Evolutionary conservation across 2,113 vertebrate species (phyloP).

Genomic region (Formicarius rufipectus): DNA sequence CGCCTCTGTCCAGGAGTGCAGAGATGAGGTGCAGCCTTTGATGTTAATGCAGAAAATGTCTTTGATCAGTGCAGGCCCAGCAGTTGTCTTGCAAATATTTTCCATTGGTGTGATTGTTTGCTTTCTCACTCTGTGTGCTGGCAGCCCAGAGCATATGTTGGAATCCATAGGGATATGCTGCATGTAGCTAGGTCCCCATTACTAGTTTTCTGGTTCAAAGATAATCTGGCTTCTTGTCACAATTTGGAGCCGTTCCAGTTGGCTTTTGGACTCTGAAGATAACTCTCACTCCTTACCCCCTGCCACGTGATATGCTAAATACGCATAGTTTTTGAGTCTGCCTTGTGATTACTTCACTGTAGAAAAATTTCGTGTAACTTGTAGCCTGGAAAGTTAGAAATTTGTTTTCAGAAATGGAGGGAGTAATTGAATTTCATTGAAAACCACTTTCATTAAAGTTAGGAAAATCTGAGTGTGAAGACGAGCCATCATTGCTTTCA

Average conservation of each 20-base stretch:
- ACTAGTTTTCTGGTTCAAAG: not conserved
- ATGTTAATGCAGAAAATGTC: not conserved
- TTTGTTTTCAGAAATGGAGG: not conserved
- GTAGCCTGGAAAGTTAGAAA: not conserved
- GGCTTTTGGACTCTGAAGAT: not conserved
- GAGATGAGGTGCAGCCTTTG: not conserved
- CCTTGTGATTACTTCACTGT: not conserved
- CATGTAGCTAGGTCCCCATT: not conserved
- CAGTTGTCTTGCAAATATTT: not conserved
- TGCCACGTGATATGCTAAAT: not conserved
- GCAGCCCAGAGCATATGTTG: not conserved
- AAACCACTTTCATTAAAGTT: not conserved
- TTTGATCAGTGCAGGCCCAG: not conserved
- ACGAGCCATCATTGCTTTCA: not conserved
- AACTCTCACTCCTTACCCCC: not conserved
- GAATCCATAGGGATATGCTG: not conserved
- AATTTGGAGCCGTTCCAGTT: not conserved
- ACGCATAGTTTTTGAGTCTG: not conserved
- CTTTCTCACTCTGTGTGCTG: not conserved
- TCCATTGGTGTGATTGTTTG: not conserved
- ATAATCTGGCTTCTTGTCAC: not conserved
- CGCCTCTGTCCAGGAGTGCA: rapidly evolving
- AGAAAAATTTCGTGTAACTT: not conserved
- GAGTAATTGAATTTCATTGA: not conserved
- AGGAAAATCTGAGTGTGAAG: not conserved